Evolutionary conservation across 2,888 invertebrate species (phyloP).

Genomic region (Stomorhina lunata): DNA sequence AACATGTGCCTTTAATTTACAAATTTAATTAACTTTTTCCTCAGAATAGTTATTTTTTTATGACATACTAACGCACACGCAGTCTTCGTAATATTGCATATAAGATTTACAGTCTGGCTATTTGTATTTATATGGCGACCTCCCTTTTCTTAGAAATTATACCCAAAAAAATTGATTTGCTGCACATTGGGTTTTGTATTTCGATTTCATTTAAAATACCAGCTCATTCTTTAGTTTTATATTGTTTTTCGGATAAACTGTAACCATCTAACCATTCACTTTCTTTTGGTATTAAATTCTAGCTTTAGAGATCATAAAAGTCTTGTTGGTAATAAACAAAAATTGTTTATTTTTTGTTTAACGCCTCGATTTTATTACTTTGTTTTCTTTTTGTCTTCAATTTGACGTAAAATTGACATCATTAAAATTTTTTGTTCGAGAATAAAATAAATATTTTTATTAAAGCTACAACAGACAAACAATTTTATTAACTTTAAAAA

Average conservation of each 20-base stretch:
- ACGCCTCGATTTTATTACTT: slow-evolving; percentile 42
- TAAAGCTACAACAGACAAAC: neutral
- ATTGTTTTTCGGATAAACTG: neutral
- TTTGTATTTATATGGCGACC: neutral
- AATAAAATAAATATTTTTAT: neutral
- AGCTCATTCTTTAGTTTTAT: neutral
- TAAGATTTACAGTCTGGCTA: neutral
- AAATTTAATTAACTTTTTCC: slow-evolving; percentile 14
- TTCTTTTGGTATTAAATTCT: neutral
- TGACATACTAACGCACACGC: neutral
- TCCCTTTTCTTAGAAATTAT: neutral
- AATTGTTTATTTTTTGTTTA: slow-evolving; percentile 39
- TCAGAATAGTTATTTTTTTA: neutral
- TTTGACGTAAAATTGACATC: neutral
- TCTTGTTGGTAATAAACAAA: slow-evolving; percentile 2
- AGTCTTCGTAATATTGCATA: neutral
- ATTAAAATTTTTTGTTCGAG: neutral
- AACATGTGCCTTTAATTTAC: neutral
- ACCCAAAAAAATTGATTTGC: slow-evolving; percentile 3
- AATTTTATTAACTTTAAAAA: slow-evolving; percentile 9
- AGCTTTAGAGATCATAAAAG: slow-evolving; percentile 7
- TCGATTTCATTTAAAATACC: neutral
- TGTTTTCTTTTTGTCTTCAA: neutral
- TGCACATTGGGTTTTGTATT: slow-evolving; percentile 12
- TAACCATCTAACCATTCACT: neutral